A percentile compares a stretch with the other conserved stretches of the same genome.
Evolutionary conservation across 1,140 invertebrate species (phyloP).

Genomic region (Cotesia glomerata): DNA sequence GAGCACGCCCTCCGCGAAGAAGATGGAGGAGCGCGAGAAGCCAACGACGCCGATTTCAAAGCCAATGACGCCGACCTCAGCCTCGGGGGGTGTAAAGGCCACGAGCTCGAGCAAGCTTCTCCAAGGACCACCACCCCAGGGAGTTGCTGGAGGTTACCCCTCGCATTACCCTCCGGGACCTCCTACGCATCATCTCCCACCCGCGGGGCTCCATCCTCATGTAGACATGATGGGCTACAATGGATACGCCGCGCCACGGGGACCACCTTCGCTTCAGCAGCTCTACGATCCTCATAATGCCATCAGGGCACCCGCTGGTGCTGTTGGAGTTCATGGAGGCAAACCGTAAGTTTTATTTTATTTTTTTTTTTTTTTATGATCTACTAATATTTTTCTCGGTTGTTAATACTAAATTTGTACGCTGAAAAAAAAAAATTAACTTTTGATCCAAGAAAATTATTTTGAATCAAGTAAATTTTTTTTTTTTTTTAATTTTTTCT

Average conservation of each 20-base stretch:
- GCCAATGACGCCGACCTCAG: conserved; percentile 84
- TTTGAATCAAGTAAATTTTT: too few relatives aligned
- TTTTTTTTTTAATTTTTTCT: too few relatives aligned
- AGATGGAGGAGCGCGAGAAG: conserved; percentile 78
- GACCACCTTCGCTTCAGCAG: conserved; percentile 56
- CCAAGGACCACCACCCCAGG: conserved; percentile 44
- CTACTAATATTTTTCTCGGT: not conserved
- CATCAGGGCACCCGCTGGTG: conserved; percentile 66
- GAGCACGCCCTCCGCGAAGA: conserved; percentile 77
- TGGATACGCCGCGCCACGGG: conserved; percentile 53
- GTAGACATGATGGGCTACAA: conserved; percentile 58
- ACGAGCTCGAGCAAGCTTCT: conserved; percentile 55
- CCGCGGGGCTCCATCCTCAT: conserved; percentile 52
- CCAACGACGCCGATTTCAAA: conserved; percentile 89
- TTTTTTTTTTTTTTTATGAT: not conserved
- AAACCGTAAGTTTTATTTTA: conserved; percentile 81
- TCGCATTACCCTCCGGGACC: conserved; percentile 53
- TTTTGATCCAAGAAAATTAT: too few relatives aligned
- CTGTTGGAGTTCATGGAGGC: conserved; percentile 77
- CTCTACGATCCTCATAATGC: conserved; percentile 72
- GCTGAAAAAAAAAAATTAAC: too few relatives aligned
- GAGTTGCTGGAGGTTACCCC: conserved; percentile 48
- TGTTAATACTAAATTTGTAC: too few relatives aligned
- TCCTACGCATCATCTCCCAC: conserved; percentile 53
- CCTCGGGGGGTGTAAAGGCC: conserved; percentile 54